These are phyloP conservation scores for Meliscaeva auricollis DNA, from an alignment of 2,888 invertebrate genomes.

Conservation along the genomic window DNA sequence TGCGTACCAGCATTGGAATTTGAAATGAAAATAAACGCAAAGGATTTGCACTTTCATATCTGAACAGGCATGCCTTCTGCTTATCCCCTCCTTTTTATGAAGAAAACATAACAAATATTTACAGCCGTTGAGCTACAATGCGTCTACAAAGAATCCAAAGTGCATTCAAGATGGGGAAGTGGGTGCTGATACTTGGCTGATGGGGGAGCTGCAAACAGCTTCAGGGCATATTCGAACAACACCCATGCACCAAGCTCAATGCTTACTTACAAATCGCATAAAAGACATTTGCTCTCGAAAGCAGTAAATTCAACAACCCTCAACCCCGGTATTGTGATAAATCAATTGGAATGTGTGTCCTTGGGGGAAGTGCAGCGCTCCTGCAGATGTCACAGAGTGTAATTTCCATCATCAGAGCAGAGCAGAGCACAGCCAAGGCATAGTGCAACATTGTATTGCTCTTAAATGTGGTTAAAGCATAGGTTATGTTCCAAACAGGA, in stretches of 20 bases:
- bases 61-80: not conserved
- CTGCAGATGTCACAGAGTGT: conserved; percentile 48
- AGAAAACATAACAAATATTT: conserved; percentile 43
- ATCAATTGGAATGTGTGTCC: conserved; percentile 73
- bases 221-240: conserved; percentile 21
- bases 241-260: conserved; percentile 53
- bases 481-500: conserved; percentile 23
- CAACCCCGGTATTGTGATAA: conserved; percentile 60
- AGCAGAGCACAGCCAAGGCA: conserved; percentile 18
- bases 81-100: too few species aligned
- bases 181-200: too few species aligned
- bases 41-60: conserved; percentile 32
- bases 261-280: conserved; percentile 72
- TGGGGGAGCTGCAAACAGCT: too few species aligned
- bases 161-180: conserved; percentile 18
- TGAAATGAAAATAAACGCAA: conserved; percentile 40
- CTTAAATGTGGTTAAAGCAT: conserved; percentile 61
- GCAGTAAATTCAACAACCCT: conserved; percentile 66
- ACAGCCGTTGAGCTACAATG: conserved; percentile 33
- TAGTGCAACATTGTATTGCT: conserved; percentile 66
- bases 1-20: conserved; percentile 1
- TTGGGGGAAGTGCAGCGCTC: not conserved
- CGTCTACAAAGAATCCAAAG: conserved; percentile 30
- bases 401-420: conserved; percentile 55
- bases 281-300: conserved; percentile 66